phyloP scores from a whole-genome alignment of 2,888 invertebrate species.

The Smittia aterrima region DNA sequence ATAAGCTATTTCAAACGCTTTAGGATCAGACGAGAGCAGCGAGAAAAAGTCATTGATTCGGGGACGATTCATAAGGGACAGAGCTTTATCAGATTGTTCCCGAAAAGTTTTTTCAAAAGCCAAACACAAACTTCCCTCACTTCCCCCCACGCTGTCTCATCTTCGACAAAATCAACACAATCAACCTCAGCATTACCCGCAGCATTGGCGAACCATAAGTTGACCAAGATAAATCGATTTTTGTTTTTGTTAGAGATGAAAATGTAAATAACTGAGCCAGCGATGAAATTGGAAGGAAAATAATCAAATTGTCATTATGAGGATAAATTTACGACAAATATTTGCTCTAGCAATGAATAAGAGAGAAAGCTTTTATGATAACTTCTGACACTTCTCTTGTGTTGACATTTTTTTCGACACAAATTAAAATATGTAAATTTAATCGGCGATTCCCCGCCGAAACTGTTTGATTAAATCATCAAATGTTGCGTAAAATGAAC shows the following conservation, averaged over 20 bases:
- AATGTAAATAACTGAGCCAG: neutral
- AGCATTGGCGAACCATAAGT: neutral
- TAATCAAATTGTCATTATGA: slow-evolving; percentile 8
- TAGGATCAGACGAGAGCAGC: no score
- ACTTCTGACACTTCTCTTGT: neutral
- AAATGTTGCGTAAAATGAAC: neutral
- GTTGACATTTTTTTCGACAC: slow-evolving; percentile 6
- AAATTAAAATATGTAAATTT: neutral
- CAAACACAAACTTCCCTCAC: no score
- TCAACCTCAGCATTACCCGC: neutral
- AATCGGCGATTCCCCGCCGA: neutral
- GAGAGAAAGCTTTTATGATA: neutral
- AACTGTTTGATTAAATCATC: neutral
- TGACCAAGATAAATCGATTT: slow-evolving; percentile 29
- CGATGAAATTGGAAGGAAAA: neutral
- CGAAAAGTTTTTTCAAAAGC: no score
- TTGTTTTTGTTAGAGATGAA: slow-evolving; percentile 13
- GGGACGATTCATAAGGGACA: no score
- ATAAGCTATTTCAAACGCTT: no score
- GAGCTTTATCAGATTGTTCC: no score
- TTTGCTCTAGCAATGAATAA: neutral
- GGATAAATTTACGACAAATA: neutral
- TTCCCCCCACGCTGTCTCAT: neutral
- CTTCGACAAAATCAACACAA: neutral
- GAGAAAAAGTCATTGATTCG: no score